Percentiles rank a stretch among this genome's conserved stretches.
Conservation (phyloP, 1,140 invertebrate species). For the Cotesia glomerata region DNA sequence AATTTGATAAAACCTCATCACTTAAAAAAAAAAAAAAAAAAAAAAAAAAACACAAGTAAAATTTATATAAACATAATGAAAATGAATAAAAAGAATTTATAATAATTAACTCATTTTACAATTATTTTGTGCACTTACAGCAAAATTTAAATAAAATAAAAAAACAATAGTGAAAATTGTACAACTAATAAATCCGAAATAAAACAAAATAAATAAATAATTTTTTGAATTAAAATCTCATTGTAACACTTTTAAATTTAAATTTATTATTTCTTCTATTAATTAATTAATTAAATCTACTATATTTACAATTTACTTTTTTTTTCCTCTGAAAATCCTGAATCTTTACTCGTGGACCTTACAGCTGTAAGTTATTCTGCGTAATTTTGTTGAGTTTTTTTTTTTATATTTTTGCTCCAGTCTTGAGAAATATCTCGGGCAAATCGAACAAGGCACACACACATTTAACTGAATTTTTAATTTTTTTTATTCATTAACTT, state of each 20-base stretch:
- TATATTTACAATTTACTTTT: constrained; percentile 16
- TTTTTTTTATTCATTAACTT: not conserved
- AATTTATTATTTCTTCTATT: not conserved
- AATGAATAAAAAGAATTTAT: not conserved
- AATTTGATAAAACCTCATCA: not conserved
- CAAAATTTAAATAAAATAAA: not conserved
- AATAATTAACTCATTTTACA: not conserved
- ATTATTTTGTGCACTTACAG: constrained; percentile 13
- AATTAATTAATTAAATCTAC: not conserved
- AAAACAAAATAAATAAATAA: no score
- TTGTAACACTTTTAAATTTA: no score
- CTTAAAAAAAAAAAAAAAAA: not conserved
- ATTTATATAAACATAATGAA: not conserved
- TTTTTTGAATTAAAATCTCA: no score
- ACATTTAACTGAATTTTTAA: not conserved
- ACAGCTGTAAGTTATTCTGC: not conserved
- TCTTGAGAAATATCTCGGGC: not conserved
- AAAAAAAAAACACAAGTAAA: constrained; percentile 5
- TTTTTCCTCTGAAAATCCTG: not conserved
- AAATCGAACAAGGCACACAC: not conserved
- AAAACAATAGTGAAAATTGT: not conserved
- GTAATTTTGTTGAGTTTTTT: not conserved
- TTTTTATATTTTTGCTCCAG: not conserved
- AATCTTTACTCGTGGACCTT: not conserved
- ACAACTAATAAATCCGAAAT: not conserved